phyloP scores from a whole-genome alignment of 2,888 invertebrate species.

The Drosophila diplacantha region DNA sequence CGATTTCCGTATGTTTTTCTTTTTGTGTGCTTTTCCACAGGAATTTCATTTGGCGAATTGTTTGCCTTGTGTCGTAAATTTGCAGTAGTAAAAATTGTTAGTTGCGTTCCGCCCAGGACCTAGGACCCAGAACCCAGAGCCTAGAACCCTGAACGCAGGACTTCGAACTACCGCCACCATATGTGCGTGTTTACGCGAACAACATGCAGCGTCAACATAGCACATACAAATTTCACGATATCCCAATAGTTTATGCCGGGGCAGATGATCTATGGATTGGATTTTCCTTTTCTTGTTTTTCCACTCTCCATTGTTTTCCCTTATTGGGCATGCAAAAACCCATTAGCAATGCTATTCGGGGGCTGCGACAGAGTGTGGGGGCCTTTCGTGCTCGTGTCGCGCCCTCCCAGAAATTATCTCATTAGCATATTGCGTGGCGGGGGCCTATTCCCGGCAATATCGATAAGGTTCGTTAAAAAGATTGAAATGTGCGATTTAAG shows the following conservation, averaged over 20 bases:
- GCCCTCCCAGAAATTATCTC: constrained; percentile 43
- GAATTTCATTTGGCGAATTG: constrained; percentile 67
- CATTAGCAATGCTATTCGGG: constrained; percentile 48
- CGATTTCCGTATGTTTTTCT: constrained; percentile 16
- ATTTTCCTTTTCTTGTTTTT: constrained; percentile 28
- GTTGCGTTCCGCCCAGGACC: constrained; percentile 33
- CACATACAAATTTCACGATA: constrained; percentile 60
- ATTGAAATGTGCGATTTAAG: constrained; percentile 68
- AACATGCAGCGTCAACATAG: constrained; percentile 44
- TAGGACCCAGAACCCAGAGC: constrained; percentile 9
- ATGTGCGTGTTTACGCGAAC: constrained; percentile 65
- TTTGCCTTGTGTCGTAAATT: constrained; percentile 62
- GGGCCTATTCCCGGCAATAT: constrained; percentile 68
- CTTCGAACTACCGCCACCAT: constrained; percentile 44
- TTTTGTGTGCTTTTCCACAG: constrained; percentile 29
- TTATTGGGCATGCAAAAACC: constrained; percentile 56
- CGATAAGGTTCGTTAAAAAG: constrained; percentile 72
- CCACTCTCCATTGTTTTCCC: constrained; percentile 23
- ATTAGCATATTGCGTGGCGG: constrained; percentile 75
- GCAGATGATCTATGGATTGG: constrained; percentile 60
- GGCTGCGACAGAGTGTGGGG: neutral
- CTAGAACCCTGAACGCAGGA: constrained; percentile 29
- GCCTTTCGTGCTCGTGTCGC: constrained; percentile 17
- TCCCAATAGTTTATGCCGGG: constrained; percentile 62
- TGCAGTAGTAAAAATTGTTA: constrained; percentile 59